phyloP scores from a whole-genome alignment of 2,888 invertebrate genomes.

The Drosophila phalerata region DNA sequence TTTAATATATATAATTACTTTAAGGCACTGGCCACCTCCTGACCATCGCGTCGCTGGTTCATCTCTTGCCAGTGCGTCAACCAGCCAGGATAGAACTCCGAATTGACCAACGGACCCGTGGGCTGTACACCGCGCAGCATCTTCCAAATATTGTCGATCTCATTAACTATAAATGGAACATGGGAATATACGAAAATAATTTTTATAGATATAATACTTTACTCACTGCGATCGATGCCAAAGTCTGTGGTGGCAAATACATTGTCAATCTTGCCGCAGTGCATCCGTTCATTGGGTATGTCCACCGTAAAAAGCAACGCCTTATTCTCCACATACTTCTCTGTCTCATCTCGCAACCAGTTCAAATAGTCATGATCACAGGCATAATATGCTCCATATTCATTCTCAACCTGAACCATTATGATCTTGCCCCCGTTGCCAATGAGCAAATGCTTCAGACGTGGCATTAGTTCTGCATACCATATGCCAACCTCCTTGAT shows the following conservation, averaged over 20 bases:
- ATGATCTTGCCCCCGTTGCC: slow-evolving; percentile 94
- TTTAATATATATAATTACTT: slow-evolving; percentile 32
- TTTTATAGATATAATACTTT: too few relatives aligned
- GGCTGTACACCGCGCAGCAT: slow-evolving; percentile 87
- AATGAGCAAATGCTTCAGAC: slow-evolving; percentile 86
- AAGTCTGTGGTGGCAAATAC: slow-evolving; percentile 93
- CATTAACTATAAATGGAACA: slow-evolving; percentile 61
- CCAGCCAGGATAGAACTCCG: slow-evolving; percentile 97
- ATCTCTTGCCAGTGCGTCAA: slow-evolving; percentile 93
- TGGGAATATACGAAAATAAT: neutral
- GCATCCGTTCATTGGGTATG: slow-evolving; percentile 86
- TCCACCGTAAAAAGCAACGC: slow-evolving; percentile 94
- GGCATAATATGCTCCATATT: slow-evolving; percentile 92
- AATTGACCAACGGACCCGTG: slow-evolving; percentile 94
- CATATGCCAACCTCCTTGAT: slow-evolving; percentile 86
- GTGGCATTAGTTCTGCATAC: slow-evolving; percentile 87
- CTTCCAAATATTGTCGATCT: slow-evolving; percentile 85
- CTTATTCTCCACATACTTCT: slow-evolving; percentile 78
- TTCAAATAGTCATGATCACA: slow-evolving; percentile 90
- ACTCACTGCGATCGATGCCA: slow-evolving; percentile 87
- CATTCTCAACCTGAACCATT: slow-evolving; percentile 95
- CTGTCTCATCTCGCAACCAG: slow-evolving; percentile 89
- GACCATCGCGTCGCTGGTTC: slow-evolving; percentile 87
- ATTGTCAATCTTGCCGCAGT: slow-evolving; percentile 89
- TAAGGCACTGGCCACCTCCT: slow-evolving; percentile 86